A percentile compares a stretch with the other conserved stretches of the same genome.
phyloP scores from a whole-genome alignment of 2,888 invertebrate genomes.

The Volucella inanis region DNA sequence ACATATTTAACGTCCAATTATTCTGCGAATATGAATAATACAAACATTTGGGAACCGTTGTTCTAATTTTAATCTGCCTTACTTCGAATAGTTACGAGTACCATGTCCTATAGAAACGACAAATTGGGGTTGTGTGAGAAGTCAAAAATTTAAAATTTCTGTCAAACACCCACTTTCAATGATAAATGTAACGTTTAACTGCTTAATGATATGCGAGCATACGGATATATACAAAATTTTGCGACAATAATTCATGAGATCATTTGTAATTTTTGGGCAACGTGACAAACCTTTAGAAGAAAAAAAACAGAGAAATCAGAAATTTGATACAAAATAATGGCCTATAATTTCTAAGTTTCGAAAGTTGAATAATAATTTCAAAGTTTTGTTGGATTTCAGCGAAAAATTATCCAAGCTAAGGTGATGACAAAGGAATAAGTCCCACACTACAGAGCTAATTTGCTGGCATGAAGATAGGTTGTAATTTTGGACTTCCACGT shows the following conservation, averaged over 20 bases:
- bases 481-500: background rate
- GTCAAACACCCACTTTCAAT: slow-evolving; percentile 17
- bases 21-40: too few species aligned
- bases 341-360: slow-evolving; percentile 25
- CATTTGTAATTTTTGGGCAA: slow-evolving; percentile 51
- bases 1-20: too few species aligned
- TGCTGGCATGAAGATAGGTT: background rate
- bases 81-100: background rate
- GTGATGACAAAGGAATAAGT: slow-evolving; percentile 16
- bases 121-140: background rate
- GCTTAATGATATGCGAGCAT: slow-evolving; percentile 28
- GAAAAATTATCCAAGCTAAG: slow-evolving; percentile 25
- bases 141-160: background rate
- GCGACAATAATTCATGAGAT: slow-evolving; percentile 59
- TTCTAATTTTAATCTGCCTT: background rate
- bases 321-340: slow-evolving; percentile 39
- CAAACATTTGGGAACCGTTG: background rate
- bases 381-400: slow-evolving; percentile 29
- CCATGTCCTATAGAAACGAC: background rate
- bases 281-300: slow-evolving; percentile 47
- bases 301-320: background rate
- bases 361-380: slow-evolving; percentile 16
- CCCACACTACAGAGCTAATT: slow-evolving; percentile 9
- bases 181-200: slow-evolving; percentile 14
- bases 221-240: slow-evolving; percentile 8